phyloP scores from a whole-genome alignment of 1,140 invertebrate genomes.

The Anastatus disparis region DNA sequence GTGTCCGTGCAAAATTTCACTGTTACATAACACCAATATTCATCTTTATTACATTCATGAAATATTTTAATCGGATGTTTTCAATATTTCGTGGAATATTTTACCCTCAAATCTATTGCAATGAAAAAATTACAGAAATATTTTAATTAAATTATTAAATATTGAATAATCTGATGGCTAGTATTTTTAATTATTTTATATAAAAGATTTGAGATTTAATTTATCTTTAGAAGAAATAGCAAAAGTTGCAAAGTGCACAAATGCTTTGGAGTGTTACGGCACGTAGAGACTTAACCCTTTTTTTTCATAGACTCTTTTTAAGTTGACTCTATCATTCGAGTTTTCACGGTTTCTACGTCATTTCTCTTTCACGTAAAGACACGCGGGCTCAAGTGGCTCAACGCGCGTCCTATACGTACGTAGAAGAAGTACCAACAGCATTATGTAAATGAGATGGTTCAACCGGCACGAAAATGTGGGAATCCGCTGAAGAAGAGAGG shows the following conservation, averaged over 20 bases:
- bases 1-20: slow-evolving; percentile 30
- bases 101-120: no score
- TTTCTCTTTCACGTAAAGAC: slow-evolving; percentile 12
- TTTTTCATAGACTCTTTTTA: not conserved
- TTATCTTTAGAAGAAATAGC: no score
- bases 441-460: slow-evolving; percentile 58
- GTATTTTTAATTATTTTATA: no score
- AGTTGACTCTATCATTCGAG: slow-evolving; percentile 17
- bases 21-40: slow-evolving; percentile 16
- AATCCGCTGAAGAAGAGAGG: slow-evolving; percentile 36
- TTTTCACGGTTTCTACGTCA: slow-evolving; percentile 21
- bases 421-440: slow-evolving; percentile 51
- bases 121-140: no score
- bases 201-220: no score
- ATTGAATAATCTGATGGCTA: no score
- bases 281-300: not conserved
- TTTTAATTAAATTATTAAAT: no score
- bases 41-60: not conserved
- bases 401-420: slow-evolving; percentile 2
- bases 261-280: not conserved
- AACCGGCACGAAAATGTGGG: slow-evolving; percentile 49
- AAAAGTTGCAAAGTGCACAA: no score
- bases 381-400: no score
- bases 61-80: no score
- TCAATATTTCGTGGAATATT: not conserved